These are phyloP conservation scores for Azorinus chamasolen DNA, from an alignment of 2,888 invertebrate genomes.

Conservation along the genomic window DNA sequence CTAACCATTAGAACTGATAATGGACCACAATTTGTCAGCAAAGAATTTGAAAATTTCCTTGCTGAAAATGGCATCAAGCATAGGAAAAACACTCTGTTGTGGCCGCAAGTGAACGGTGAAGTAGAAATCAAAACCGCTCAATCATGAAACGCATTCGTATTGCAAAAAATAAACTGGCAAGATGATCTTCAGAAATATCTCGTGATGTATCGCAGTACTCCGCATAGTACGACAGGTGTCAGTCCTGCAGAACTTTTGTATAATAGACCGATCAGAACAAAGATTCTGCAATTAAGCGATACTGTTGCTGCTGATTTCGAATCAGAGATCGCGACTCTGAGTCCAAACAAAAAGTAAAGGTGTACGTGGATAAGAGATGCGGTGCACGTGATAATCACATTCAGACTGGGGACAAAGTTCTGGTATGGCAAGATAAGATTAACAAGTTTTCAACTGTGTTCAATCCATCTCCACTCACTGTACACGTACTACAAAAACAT, in stretches of 20 bases:
- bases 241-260: slow-evolving; percentile 52
- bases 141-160: slow-evolving; percentile 56
- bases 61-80: slow-evolving; percentile 38
- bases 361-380: slow-evolving; percentile 27
- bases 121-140: slow-evolving; percentile 55
- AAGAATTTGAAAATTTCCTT: slow-evolving; percentile 20
- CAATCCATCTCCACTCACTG: too few species aligned
- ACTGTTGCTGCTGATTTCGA: not conserved
- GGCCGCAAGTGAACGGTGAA: slow-evolving; percentile 61
- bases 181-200: slow-evolving; percentile 48
- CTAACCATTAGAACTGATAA: slow-evolving; percentile 40
- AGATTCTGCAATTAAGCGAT: slow-evolving; percentile 38
- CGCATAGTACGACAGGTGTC: slow-evolving; percentile 56
- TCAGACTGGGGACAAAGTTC: slow-evolving; percentile 33
- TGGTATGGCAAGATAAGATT: slow-evolving; percentile 17
- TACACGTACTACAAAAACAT: too few species aligned
- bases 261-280: slow-evolving; percentile 49
- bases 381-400: slow-evolving; percentile 22
- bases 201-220: slow-evolving; percentile 53
- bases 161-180: slow-evolving; percentile 38
- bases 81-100: slow-evolving; percentile 36
- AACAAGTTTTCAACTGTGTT: slow-evolving; percentile 10
- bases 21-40: slow-evolving; percentile 43
- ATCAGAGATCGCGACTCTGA: slow-evolving; percentile 33
- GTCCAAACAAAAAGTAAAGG: slow-evolving; percentile 19